A percentile compares a stretch with the other conserved stretches of the same genome.
These are phyloP conservation scores for Paguma larvata DNA, from an alignment of 2,797 vertebrate genomes.

Conservation along the genomic window DNA sequence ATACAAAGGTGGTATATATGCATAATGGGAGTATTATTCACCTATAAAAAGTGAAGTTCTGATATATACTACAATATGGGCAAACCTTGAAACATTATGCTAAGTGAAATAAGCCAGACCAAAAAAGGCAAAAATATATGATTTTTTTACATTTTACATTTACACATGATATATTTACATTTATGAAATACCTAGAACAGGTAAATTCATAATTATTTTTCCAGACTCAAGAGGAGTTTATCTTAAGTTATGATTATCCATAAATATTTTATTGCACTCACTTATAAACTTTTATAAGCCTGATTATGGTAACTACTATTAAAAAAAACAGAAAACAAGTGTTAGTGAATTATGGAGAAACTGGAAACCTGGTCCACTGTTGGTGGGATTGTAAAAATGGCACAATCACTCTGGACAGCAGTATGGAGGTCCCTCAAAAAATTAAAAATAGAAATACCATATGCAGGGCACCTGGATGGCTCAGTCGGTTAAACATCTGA, in stretches of 20 bases:
- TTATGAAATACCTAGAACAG: not conserved
- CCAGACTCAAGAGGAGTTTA: conserved; percentile 3
- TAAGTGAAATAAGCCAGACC: not conserved
- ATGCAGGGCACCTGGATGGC: too few relatives aligned
- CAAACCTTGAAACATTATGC: not conserved
- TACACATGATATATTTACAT: too few relatives aligned
- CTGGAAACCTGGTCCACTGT: not conserved
- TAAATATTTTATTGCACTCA: not conserved
- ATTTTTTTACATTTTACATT: too few relatives aligned
- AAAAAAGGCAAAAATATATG: not conserved
- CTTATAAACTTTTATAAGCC: not conserved
- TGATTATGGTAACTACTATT: not conserved
- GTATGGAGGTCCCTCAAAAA: not conserved
- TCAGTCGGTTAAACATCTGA: too few relatives aligned
- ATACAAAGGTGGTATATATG: not conserved
- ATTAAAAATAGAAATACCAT: not conserved
- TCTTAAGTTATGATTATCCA: not conserved
- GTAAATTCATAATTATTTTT: not conserved
- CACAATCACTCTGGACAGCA: not conserved
- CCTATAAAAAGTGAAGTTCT: not conserved
- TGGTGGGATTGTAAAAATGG: not conserved
- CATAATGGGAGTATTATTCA: not conserved
- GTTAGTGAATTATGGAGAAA: not conserved
- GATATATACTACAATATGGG: not conserved
- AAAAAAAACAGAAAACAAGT: not conserved